These are phyloP conservation scores for Otolemur crassicaudatus DNA, from an alignment of 2,797 vertebrate species.

Conservation along the genomic window DNA sequence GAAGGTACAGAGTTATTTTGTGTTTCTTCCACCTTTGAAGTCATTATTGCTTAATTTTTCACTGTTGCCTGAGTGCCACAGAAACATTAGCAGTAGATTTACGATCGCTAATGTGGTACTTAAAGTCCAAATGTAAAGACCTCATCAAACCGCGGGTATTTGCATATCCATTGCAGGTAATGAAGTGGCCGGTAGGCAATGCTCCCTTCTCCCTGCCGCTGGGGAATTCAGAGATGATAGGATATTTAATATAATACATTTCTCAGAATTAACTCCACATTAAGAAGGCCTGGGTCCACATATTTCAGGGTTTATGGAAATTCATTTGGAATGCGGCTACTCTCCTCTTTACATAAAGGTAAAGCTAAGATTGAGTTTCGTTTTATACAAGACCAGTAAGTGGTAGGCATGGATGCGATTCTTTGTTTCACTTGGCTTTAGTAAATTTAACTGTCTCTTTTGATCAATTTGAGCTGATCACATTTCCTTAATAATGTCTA, in stretches of 20 bases:
- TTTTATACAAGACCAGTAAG: constrained; percentile 65
- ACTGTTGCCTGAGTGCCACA: constrained; percentile 70
- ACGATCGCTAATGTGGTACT: constrained; percentile 84
- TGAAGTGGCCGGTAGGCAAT: constrained; percentile 74
- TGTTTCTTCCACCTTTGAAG: constrained; percentile 80
- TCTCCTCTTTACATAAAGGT: constrained; percentile 67
- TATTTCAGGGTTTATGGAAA: constrained; percentile 57
- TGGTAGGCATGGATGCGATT: background rate
- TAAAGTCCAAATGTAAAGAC: constrained; percentile 86
- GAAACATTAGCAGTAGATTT: constrained; percentile 71
- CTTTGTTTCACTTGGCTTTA: background rate
- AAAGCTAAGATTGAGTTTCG: constrained; percentile 57
- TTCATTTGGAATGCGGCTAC: constrained; percentile 57
- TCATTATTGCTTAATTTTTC: constrained; percentile 84
- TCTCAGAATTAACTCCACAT: constrained; percentile 69
- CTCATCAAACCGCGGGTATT: constrained; percentile 84
- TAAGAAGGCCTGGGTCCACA: background rate
- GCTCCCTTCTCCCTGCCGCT: background rate
- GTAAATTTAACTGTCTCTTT: constrained; percentile 55
- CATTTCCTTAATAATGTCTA: constrained; percentile 41
- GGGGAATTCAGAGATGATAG: constrained; percentile 48
- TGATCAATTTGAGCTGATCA: background rate
- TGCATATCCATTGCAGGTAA: constrained; percentile 84
- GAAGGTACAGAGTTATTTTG: constrained; percentile 78
- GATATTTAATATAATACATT: constrained; percentile 67